Conservation (phyloP, 2,797 vertebrate genomes). For the Bradypus variegatus region DNA sequence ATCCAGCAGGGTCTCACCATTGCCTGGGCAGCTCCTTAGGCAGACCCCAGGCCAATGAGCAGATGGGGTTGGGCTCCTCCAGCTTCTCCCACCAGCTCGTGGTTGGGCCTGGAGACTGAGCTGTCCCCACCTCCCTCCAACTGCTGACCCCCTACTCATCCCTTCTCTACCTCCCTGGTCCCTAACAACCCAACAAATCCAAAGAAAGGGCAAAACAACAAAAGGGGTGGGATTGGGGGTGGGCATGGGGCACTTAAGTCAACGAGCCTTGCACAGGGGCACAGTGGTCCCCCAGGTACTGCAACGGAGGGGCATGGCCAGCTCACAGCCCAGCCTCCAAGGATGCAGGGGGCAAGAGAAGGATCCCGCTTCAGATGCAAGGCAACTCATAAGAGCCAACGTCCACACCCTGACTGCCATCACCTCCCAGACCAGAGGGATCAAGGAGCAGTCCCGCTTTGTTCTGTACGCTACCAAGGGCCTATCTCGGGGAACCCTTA, state of each 20-base stretch:
- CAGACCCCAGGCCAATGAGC: background rate
- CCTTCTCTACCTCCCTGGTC: background rate
- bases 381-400: background rate
- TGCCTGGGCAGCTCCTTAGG: background rate
- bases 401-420: too few relatives aligned
- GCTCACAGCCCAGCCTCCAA: background rate
- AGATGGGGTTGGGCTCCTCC: accelerated
- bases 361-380: background rate
- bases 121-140: background rate
- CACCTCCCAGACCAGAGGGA: too few relatives aligned
- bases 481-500: background rate
- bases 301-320: background rate
- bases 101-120: accelerated
- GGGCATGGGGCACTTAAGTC: too few relatives aligned
- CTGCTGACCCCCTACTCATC: background rate
- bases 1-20: accelerated
- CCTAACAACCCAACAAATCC: background rate
- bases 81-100: background rate
- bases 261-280: background rate
- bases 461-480: background rate
- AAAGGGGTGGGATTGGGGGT: background rate
- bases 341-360: background rate
- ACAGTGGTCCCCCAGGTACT: background rate
- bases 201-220: background rate
- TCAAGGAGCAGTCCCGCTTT: background rate